Percentiles rank a stretch among this genome's conserved stretches.
Evolutionary conservation across 2,888 invertebrate species (phyloP).

Genomic region (Dolomedes plantarius): DNA sequence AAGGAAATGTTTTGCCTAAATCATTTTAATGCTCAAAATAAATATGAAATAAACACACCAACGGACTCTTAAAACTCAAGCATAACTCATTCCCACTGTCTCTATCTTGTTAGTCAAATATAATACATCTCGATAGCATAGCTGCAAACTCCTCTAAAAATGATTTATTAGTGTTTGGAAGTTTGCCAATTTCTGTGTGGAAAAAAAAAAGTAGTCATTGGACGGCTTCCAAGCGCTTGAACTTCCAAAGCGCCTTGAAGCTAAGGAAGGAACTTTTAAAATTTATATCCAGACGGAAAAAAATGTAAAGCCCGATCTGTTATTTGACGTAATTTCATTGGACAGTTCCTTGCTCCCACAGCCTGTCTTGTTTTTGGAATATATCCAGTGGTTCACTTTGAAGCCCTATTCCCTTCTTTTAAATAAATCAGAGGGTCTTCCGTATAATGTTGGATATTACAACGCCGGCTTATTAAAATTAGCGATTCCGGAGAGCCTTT

Average conservation of each 20-base stretch:
- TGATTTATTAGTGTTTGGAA: slow-evolving; percentile 60
- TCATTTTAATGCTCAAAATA: background rate
- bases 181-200: slow-evolving; percentile 35
- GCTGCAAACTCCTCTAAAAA: background rate
- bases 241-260: slow-evolving; percentile 14
- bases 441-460: background rate
- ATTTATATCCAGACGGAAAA: slow-evolving; percentile 53
- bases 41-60: background rate
- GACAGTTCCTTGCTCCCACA: slow-evolving; percentile 36
- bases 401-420: background rate
- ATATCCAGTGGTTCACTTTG: slow-evolving; percentile 28
- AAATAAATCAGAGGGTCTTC: background rate
- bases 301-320: slow-evolving; percentile 44
- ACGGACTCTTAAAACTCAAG: background rate
- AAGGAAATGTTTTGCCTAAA: background rate
- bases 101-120: background rate
- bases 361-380: slow-evolving; percentile 50
- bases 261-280: slow-evolving; percentile 48
- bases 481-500: background rate
- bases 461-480: background rate
- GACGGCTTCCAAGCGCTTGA: slow-evolving; percentile 38
- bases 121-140: slow-evolving; percentile 1
- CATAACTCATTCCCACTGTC: background rate
- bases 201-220: slow-evolving; percentile 48
- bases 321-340: slow-evolving; percentile 69